Percentiles rank a stretch among this genome's conserved stretches.
phyloP scores from a whole-genome alignment of 2,113 vertebrate species.

The Pogonocichla stellata region DNA sequence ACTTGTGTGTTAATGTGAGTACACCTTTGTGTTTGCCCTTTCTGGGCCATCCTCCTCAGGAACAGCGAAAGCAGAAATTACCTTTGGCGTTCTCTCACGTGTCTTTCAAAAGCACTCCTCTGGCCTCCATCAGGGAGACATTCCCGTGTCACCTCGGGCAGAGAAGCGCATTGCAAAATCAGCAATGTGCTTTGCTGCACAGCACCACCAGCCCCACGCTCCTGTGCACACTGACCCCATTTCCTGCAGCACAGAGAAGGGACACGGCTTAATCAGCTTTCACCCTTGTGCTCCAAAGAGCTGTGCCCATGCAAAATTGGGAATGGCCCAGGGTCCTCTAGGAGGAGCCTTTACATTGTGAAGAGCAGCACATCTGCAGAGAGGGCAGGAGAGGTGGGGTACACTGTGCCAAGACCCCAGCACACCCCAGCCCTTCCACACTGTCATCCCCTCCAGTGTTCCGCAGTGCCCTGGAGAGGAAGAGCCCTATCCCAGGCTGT shows the following conservation, averaged over 20 bases:
- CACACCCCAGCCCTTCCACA: rapidly evolving
- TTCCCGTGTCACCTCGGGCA: neutral
- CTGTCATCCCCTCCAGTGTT: rapidly evolving
- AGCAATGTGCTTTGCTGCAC: neutral
- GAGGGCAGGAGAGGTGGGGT: neutral
- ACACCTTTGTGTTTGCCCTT: neutral
- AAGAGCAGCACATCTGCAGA: neutral
- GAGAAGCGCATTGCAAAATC: neutral
- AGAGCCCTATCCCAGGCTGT: neutral
- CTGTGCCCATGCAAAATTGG: neutral
- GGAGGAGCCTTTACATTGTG: rapidly evolving
- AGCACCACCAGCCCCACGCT: neutral
- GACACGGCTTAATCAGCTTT: neutral
- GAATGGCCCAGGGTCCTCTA: neutral
- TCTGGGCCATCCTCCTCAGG: neutral
- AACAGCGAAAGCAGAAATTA: neutral
- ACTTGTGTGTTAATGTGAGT: neutral
- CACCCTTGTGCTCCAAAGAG: neutral
- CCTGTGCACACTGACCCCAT: neutral
- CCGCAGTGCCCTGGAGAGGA: neutral
- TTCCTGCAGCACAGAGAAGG: neutral
- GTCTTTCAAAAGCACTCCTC: neutral
- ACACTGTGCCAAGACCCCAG: neutral
- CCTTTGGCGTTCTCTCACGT: neutral
- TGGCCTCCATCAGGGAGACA: neutral